Base-by-base conservation (phyloP, 2,888 invertebrate genomes). In the Andrena haemorrhoa region DNA sequence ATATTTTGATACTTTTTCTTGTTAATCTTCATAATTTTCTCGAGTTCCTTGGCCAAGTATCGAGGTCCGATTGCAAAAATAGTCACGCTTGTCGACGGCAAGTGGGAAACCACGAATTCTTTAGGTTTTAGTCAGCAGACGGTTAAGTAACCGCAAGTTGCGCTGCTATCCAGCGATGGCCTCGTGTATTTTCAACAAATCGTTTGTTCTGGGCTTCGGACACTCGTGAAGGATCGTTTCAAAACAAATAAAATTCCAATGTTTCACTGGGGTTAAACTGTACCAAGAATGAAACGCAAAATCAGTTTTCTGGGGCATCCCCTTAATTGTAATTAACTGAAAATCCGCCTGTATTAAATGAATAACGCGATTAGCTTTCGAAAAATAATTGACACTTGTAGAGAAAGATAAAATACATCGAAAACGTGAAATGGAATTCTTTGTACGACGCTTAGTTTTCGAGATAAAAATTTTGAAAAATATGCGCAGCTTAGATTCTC, bases 11-110 rank as follows among this genome's bases (percentile, higher is more conserved):
- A 8, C n/a, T 20, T 56, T 7, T 26, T 33, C 35, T 41, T 29
- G 23, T 58, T 26, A 41, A 69, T 58, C 69, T 29, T 26, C n/a
- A 5, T 4, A n/a, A 35, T 29, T 72, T 63, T 56, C 71, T 16
- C 31, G 63, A 41, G 49, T 56, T 26, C n/a, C 16, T 61, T 23
- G 26, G n/a, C 23, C 58, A 20, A 29, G 16, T 35, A 41, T 33
- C 51, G 41, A 33, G 70, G 61, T 72, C 79, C 82, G 83, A 86
- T 84, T 77, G 85, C 88, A 77, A 87, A 90, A 91, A 91, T 91
- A 90, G 88, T 87, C 70, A 53, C 73, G 70, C 78, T 80, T 86
- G 79, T 79, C 83, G 86, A 72, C 85, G 74, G 64, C 53, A 69
- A 31, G 69, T 23, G n/a, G 53, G 79, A 71, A 83, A 70, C 51